Conservation (phyloP, 2,113 vertebrate genomes). For the Chaetops frenatus region DNA sequence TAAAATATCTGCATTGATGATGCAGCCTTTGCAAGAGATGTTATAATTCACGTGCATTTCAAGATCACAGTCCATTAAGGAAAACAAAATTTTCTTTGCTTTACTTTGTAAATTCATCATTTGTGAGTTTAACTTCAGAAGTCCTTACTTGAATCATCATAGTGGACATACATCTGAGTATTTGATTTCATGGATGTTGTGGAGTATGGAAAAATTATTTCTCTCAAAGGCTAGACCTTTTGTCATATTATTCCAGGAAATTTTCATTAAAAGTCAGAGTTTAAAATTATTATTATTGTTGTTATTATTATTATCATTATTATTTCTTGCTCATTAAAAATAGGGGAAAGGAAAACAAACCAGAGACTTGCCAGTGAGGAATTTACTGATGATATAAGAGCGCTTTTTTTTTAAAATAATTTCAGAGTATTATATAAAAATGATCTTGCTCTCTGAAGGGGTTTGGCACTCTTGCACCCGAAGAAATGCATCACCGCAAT, state of each 20-base stretch:
- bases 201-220: neutral
- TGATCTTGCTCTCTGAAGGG: neutral
- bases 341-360: neutral
- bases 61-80: neutral
- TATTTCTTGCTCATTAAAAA: neutral
- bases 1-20: neutral
- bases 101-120: neutral
- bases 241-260: neutral
- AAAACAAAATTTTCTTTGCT: neutral
- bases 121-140: neutral
- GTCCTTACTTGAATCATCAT: neutral
- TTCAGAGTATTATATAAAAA: neutral
- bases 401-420: neutral
- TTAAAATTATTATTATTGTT: neutral
- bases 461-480: neutral
- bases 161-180: neutral
- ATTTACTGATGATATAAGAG: neutral
- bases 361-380: neutral
- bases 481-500: neutral
- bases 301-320: neutral
- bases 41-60: rapidly evolving
- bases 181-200: neutral
- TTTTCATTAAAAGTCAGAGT: neutral
- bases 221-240: neutral
- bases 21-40: neutral